Base-by-base conservation (phyloP, 2,888 invertebrate species). In the Ferdinandea cuprea region DNA sequence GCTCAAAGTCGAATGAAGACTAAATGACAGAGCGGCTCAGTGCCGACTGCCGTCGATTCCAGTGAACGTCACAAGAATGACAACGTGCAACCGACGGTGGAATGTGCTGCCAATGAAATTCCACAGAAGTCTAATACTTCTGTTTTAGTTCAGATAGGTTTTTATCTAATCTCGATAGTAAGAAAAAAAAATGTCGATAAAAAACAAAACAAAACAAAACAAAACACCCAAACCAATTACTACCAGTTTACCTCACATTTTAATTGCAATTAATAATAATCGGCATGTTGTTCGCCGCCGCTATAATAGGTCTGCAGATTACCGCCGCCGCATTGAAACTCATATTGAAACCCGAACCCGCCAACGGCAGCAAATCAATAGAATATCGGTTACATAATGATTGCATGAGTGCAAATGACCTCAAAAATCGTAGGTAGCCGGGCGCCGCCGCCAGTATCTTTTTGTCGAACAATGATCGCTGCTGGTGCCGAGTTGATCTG, bases 391-490 rank as follows among this genome's bases (percentile, higher is more conserved):
- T 79, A 42, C 72, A 61, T 66, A 72, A 71, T 21, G 21, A 58
- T 66, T 66, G 59, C 66, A 63, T 66, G 42, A 17, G 74, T 72
- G 66, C 59, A 72, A 79, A 68, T 68, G 79, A 68, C 79, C 79
- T 72, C 66, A 72, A 72, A 78, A 19, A 19, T 19, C 25, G 32
- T 40, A 13, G 15, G 28, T 25, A 25, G 7, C 32, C 25, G 21
- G 68, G 80, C 80, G 74, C 80, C 79, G 68, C 74, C 80, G 74
- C 80, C 79, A 73, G 37, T 50, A 50, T 19, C n/a, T 44, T 61
- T n/a, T 25, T 32, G 28, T 3, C 50, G 9, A 54, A 48, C 61
- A 78, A 65, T 59, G 63, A 77, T 77, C 77, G 21, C 28, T 11
- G 11, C 11, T 13, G 7, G 15, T 13, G 7, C n/a, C n/a, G 42